phyloP scores from a whole-genome alignment of 2,797 vertebrate species.

The Sebastes alutus region DNA sequence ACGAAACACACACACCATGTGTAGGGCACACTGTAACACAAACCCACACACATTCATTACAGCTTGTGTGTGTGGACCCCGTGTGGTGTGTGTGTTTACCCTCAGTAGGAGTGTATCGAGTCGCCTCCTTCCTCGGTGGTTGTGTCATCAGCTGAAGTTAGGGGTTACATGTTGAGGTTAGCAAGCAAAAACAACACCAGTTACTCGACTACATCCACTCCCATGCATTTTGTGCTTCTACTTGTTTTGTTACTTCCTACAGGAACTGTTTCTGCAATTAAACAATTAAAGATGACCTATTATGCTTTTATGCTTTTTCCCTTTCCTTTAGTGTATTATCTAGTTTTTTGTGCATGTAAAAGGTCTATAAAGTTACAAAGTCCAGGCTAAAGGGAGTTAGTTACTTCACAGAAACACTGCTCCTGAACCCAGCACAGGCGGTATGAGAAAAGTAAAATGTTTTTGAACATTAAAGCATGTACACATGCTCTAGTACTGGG shows the following conservation, averaged over 20 bases:
- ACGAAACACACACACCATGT: neutral
- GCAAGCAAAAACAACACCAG: neutral
- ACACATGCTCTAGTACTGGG: accelerated
- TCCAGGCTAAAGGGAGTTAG: too few species aligned
- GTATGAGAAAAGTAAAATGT: too few species aligned
- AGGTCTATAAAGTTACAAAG: too few species aligned
- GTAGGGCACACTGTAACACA: constrained; percentile 4
- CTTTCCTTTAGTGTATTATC: too few species aligned
- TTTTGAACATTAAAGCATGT: too few species aligned
- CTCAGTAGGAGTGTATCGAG: constrained; percentile 13
- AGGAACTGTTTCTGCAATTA: neutral
- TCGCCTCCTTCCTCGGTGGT: constrained; percentile 24
- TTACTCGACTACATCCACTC: neutral
- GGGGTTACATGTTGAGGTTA: constrained; percentile 43
- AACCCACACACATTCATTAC: neutral
- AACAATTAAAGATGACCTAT: neutral
- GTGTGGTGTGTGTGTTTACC: constrained; percentile 49
- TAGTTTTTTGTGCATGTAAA: too few species aligned
- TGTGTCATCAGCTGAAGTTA: constrained; percentile 49
- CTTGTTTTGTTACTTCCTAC: neutral
- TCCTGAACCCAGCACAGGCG: too few species aligned
- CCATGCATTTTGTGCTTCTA: neutral
- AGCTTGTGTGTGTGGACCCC: neutral
- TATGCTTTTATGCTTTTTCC: neutral
- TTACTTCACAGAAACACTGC: too few species aligned